Evolutionary conservation across 1,140 invertebrate genomes (phyloP), one percentile per base, ranked within the genome.

Genomic region (Trialeurodes vaporariorum): DNA sequence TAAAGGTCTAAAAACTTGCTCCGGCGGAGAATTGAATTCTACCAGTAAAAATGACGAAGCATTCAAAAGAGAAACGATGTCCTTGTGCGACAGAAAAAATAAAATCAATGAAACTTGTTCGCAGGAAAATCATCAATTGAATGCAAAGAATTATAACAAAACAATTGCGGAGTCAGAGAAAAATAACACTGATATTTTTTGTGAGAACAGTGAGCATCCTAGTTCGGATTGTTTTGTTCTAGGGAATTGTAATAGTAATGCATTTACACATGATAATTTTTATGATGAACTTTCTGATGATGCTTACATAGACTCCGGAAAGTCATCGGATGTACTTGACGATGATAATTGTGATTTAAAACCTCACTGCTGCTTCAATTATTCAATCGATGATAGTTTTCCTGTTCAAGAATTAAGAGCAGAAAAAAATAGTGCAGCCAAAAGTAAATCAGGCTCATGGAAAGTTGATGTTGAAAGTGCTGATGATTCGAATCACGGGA

Each of bases 1-100:
- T 69, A 82, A 81, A 73, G 79, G 79, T 2, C 69, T 81, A 0
- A 83, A 83, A 73, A 79, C 80, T 1, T 74, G 72, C 21, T 72
- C 71, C 12, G 23, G 24, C 23, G 66, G 67, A 1, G 59, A 77
- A 79, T 61, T 68, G 79, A 58, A 49, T 17, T 49, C 34, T 5
- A 17, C 5, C 5, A 5, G 17, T 9, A 17, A 49, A 9, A 49
- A 49, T 49, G 34, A 49, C 5, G 34, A 49, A 9, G 34, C 5
- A 49, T 5, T 9, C 34, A 17, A 49, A 49, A 49, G 17, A 49
- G 34, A 17, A 49, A 49, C 17, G 5, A 17, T 49, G 5, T 17
- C 17, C 5, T 5, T 9, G 17, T 49, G 34, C 5, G 17, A 49
- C 34, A 49, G 34, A 17, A 49, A 49, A 17, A 49, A 49, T 17